Percentiles rank a stretch among this genome's conserved stretches.
These are phyloP conservation scores for Imbricaverruca yamaguchii DNA, from an alignment of 2,888 invertebrate genomes.

Conservation along the genomic window DNA sequence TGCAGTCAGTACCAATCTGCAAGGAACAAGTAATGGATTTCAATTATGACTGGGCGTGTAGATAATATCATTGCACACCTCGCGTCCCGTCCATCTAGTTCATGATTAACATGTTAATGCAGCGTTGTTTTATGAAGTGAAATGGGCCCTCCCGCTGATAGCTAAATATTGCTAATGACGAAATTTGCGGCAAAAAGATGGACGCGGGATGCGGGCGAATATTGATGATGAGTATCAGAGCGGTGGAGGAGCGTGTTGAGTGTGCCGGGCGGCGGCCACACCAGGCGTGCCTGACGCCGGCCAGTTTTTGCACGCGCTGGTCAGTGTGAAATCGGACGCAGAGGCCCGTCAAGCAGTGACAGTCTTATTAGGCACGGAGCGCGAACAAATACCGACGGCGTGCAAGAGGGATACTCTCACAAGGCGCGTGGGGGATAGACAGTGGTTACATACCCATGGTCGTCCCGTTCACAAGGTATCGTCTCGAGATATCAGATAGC, in stretches of 20 bases:
- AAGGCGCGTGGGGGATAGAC: too few species aligned
- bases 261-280: neutral
- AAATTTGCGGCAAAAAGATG: neutral
- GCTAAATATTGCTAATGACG: conserved; percentile 15
- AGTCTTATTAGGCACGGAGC: neutral
- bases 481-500: too few species aligned
- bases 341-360: neutral
- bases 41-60: conserved; percentile 15
- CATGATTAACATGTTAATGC: conserved; percentile 12
- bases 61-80: neutral
- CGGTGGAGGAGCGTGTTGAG: neutral
- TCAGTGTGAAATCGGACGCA: conserved; percentile 14
- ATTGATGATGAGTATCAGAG: neutral
- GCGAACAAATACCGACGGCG: neutral
- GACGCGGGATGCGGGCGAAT: neutral
- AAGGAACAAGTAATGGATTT: neutral
- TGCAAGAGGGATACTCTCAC: too few species aligned
- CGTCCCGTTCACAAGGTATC: too few species aligned
- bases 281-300: neutral
- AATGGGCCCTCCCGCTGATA: neutral
- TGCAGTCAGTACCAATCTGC: neutral
- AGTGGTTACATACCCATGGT: too few species aligned
- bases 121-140: neutral
- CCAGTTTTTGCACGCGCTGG: neutral
- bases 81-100: neutral